Evolutionary conservation across 2,888 invertebrate genomes (phyloP), one percentile per base, ranked within the genome.

Genomic region (Trichogramma evanescens): DNA sequence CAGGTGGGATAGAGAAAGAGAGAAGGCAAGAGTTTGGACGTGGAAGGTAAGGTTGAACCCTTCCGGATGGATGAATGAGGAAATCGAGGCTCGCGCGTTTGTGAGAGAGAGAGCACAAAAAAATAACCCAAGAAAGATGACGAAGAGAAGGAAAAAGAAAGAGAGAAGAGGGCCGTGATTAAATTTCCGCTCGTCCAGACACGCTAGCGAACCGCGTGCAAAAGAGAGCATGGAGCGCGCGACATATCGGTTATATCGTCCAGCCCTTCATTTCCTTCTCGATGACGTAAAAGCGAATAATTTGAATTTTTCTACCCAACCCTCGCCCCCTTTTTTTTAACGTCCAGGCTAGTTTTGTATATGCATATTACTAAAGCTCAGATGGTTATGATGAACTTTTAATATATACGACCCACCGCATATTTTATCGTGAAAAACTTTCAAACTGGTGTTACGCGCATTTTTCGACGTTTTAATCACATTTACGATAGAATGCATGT

Each of bases 171-270:
- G 54, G 56, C 63, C 56, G 62, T 65, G 67, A 70, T 70, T 69
- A 69, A 71, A 71, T 70, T 68, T 69, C 65, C 68, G 65, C 49
- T 40, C 60, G 52, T 54, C 54, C n/a, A 10, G 40, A 41, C 42
- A 60, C 40, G 7, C 54, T 5, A n/a, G 41, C 43, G 46, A 45
- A 44, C 57, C 57, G 46, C 51, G 50, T 40, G 49, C 51, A 38
- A 51, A 42, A 60, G 48, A 45, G 48, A 38, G 50, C 54, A 13
- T 44, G 53, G 50, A 13, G 54, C 50, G 56, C 51, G 41, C 46
- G 56, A 43, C 50, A 13, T 50, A 50, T 56, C 51, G 57, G 45
- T n/a, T 42, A 9, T 38, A 26, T 49, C 40, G 41, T 8, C 8
- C 10, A 50, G 13, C 26, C 26, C 26, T 26, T 26, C 26, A 26